Evolutionary conservation across 2,797 vertebrate genomes (phyloP).

Genomic region (Brachymystax lenok): DNA sequence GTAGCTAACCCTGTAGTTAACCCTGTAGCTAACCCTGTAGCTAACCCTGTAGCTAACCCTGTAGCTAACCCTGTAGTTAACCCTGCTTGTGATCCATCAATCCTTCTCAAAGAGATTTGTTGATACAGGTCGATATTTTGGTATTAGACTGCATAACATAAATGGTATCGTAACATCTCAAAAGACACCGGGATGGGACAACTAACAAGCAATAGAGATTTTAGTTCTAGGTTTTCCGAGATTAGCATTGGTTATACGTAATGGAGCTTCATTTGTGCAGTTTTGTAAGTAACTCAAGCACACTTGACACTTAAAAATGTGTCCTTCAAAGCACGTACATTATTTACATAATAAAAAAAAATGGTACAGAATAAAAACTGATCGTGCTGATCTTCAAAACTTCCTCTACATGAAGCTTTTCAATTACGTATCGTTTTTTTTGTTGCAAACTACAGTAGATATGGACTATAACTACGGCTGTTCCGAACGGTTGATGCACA

Average conservation of each 20-base stretch:
- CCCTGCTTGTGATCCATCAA: background rate
- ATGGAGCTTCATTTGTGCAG: slow-evolving; percentile 39
- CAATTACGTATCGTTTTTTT: too few species aligned
- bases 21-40: too few species aligned
- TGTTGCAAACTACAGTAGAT: slow-evolving; percentile 48
- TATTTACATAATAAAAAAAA: background rate
- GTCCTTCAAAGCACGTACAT: slow-evolving; percentile 3
- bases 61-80: background rate
- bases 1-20: too few species aligned
- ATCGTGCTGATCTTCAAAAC: slow-evolving; percentile 8
- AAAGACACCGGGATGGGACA: background rate
- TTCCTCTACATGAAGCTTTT: background rate
- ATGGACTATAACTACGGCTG: slow-evolving; percentile 21
- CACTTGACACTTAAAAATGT: slow-evolving; percentile 2
- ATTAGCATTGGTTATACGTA: background rate
- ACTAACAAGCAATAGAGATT: background rate
- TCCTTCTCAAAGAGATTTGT: background rate
- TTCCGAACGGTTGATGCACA: background rate
- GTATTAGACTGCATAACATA: background rate
- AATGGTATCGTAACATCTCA: background rate
- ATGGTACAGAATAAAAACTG: background rate
- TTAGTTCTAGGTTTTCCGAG: background rate
- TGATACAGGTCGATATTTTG: background rate
- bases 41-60: too few species aligned
- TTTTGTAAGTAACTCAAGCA: background rate